Evolutionary conservation across 1,140 invertebrate species (phyloP).

Genomic region (Trichoplusia ni): DNA sequence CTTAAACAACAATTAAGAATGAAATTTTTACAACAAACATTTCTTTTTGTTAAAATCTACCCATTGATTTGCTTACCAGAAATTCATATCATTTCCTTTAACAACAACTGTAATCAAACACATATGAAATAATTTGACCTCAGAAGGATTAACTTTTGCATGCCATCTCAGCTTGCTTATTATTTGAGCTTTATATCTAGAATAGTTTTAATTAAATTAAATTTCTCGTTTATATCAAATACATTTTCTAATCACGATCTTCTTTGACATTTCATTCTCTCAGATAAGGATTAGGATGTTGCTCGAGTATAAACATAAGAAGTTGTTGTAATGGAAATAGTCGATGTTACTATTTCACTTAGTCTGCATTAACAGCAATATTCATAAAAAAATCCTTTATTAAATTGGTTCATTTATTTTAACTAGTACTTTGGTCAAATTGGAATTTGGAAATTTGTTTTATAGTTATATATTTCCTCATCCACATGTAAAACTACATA

Average conservation of each 20-base stretch:
- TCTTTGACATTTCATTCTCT: constrained; percentile 7
- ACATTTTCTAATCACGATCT: constrained; percentile 25
- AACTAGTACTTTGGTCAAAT: too few relatives aligned
- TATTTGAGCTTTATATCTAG: background rate
- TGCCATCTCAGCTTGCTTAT: background rate
- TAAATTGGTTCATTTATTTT: too few relatives aligned
- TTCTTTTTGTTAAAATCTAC: constrained; percentile 10
- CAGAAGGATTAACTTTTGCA: background rate
- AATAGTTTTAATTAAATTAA: background rate
- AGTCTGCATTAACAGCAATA: too few relatives aligned
- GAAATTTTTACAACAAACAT: constrained; percentile 23
- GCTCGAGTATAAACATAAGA: too few relatives aligned
- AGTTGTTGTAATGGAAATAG: too few relatives aligned
- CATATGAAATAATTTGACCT: background rate
- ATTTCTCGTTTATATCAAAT: constrained; percentile 6
- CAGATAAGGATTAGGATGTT: too few relatives aligned
- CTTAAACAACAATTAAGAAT: constrained; percentile 37
- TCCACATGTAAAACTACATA: too few relatives aligned
- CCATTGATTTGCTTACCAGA: constrained; percentile 22
- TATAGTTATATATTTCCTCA: too few relatives aligned
- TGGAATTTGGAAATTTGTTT: too few relatives aligned
- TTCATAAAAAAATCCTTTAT: too few relatives aligned
- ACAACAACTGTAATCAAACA: background rate
- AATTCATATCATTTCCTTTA: constrained; percentile 21
- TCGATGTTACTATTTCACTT: too few relatives aligned